phyloP scores from a whole-genome alignment of 2,797 vertebrate genomes.

The Pterois miles region DNA sequence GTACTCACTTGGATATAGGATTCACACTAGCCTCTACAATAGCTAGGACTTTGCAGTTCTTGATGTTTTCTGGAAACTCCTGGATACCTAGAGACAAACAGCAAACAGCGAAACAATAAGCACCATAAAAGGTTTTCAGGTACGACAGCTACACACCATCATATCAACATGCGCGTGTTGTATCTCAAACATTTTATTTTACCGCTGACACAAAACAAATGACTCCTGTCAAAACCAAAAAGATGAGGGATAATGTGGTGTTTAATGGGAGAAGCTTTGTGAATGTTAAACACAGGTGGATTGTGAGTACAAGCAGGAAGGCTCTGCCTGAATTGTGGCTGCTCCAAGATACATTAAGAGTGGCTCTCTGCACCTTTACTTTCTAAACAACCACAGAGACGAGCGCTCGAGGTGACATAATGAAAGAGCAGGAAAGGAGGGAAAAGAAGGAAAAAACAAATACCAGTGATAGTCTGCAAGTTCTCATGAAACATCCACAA shows the following conservation, averaged over 20 bases:
- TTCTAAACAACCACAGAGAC: slow-evolving; percentile 47
- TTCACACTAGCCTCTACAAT: slow-evolving; percentile 98
- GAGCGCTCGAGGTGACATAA: slow-evolving; percentile 30
- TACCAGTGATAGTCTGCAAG: slow-evolving; percentile 30
- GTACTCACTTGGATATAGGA: slow-evolving; percentile 96
- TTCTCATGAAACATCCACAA: slow-evolving; percentile 42
- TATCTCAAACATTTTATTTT: slow-evolving; percentile 9
- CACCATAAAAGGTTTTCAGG: background rate
- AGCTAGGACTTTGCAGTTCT: slow-evolving; percentile 96
- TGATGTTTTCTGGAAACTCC: slow-evolving; percentile 99
- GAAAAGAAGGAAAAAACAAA: background rate
- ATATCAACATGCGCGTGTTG: background rate
- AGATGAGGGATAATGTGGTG: background rate
- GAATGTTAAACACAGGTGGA: slow-evolving; percentile 41
- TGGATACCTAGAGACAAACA: slow-evolving; percentile 89
- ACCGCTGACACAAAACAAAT: slow-evolving; percentile 26
- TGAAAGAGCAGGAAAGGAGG: slow-evolving; percentile 26
- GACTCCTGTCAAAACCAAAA: slow-evolving; percentile 10
- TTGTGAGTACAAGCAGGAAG: slow-evolving; percentile 11
- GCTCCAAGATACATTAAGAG: slow-evolving; percentile 29
- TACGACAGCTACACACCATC: background rate
- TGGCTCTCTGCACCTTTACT: slow-evolving; percentile 47
- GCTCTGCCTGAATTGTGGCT: slow-evolving; percentile 2
- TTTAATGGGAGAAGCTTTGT: slow-evolving; percentile 6
- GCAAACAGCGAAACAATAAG: background rate